Conservation (phyloP, 1,140 invertebrate genomes). For the Pteromalus puparum region DNA sequence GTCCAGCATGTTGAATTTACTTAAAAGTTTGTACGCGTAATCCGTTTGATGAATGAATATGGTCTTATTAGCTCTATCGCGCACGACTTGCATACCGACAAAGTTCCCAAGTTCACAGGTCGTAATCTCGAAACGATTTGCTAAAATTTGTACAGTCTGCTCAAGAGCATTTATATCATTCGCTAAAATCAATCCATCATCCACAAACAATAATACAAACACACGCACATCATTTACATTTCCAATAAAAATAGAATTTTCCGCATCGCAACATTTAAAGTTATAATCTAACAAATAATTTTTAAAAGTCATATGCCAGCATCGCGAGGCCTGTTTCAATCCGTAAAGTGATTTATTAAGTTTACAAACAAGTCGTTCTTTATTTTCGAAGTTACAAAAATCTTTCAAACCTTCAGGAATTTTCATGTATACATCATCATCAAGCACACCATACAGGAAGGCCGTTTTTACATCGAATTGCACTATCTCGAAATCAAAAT, state of each 20-base stretch:
- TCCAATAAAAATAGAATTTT: conserved; percentile 64
- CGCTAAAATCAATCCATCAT: conserved; percentile 57
- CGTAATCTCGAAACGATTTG: too few species aligned
- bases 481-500: conserved; percentile 54
- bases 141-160: too few species aligned
- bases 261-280: conserved; percentile 55
- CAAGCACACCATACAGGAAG: conserved; percentile 66
- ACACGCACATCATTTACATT: conserved; percentile 46
- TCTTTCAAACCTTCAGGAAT: conserved; percentile 59
- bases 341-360: conserved; percentile 68
- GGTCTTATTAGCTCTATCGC: too few species aligned
- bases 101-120: too few species aligned
- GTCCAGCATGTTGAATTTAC: too few species aligned
- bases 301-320: conserved; percentile 66
- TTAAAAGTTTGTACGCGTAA: too few species aligned
- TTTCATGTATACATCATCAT: conserved; percentile 65
- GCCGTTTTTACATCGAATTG: conserved; percentile 69
- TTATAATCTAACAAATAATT: conserved; percentile 55
- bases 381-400: too few species aligned
- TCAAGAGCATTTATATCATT: too few species aligned
- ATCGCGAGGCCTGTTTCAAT: conserved; percentile 64
- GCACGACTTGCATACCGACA: too few species aligned
- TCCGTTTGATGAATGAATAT: too few species aligned
- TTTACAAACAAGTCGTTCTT: neutral
- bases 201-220: conserved; percentile 64